phyloP scores from a whole-genome alignment of 2,888 invertebrate species.

The Disparrhopalites patrizii region DNA sequence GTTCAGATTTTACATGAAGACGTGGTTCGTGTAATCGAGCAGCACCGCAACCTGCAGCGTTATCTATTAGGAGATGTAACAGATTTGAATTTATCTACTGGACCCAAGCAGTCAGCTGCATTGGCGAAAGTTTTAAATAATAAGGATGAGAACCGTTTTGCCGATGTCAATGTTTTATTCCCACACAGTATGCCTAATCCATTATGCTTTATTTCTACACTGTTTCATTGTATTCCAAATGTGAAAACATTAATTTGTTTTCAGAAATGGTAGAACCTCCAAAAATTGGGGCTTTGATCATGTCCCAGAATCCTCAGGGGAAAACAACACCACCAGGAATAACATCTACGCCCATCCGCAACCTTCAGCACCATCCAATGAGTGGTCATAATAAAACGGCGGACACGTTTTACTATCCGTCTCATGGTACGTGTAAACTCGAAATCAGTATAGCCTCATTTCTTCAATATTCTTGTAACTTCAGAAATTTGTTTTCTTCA shows the following conservation, averaged over 20 bases:
- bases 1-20: constrained; percentile 29
- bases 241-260: no score
- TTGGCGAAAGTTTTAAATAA: constrained; percentile 2
- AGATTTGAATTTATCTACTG: constrained; percentile 1
- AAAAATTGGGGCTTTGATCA: constrained; percentile 4
- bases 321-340: background rate
- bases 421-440: background rate
- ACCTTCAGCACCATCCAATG: background rate
- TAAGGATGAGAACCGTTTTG: constrained; percentile 9
- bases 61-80: constrained; percentile 26
- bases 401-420: constrained; percentile 11
- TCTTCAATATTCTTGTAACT: background rate
- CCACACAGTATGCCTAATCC: constrained; percentile 14
- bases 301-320: background rate
- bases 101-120: background rate
- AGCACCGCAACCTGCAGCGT: constrained; percentile 26
- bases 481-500: background rate
- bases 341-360: constrained; percentile 14
- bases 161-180: constrained; percentile 5
- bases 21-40: constrained; percentile 11
- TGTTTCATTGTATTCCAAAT: background rate
- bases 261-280: constrained; percentile 25
- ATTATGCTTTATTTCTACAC: background rate
- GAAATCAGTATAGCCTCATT: no score
- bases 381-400: background rate